Conservation (phyloP, 1,140 invertebrate genomes). For the Homalodisca vitripennis region DNA sequence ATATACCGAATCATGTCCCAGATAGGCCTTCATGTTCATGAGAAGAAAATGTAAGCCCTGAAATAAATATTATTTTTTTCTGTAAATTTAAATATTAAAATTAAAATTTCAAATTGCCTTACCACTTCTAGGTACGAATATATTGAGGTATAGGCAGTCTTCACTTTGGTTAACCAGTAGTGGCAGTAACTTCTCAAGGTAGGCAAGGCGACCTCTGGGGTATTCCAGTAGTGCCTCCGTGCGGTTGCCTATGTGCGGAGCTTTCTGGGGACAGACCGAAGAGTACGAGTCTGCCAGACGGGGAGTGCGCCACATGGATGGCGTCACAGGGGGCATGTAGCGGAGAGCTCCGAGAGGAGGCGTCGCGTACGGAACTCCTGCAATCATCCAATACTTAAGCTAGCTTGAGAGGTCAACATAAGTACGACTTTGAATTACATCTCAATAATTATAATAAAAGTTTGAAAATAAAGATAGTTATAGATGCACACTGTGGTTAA, state of each 20-base stretch:
- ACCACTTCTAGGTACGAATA: slow-evolving; percentile 88
- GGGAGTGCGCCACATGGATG: slow-evolving; percentile 80
- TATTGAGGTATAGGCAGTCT: slow-evolving; percentile 96
- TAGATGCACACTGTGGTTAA: too few species aligned
- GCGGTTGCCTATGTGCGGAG: slow-evolving; percentile 65
- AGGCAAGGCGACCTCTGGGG: slow-evolving; percentile 75
- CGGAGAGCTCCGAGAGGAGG: slow-evolving; percentile 72
- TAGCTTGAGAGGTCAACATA: too few species aligned
- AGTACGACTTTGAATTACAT: too few species aligned
- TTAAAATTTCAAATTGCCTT: background rate
- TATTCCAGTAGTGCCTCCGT: slow-evolving; percentile 72
- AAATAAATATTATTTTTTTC: too few species aligned
- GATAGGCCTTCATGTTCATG: too few species aligned
- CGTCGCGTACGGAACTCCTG: slow-evolving; percentile 87
- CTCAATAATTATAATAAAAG: too few species aligned
- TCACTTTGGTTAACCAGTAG: slow-evolving; percentile 88
- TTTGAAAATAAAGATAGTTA: too few species aligned
- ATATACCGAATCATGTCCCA: too few species aligned
- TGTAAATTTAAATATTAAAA: too few species aligned
- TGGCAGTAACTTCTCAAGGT: slow-evolving; percentile 77
- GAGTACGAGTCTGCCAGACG: slow-evolving; percentile 77
- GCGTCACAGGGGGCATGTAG: slow-evolving; percentile 93
- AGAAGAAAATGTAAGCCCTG: too few species aligned
- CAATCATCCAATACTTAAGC: too few species aligned
- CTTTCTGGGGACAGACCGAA: slow-evolving; percentile 86